Evolutionary conservation across 2,888 invertebrate genomes (phyloP).

Genomic region (Amphipoea oculea): DNA sequence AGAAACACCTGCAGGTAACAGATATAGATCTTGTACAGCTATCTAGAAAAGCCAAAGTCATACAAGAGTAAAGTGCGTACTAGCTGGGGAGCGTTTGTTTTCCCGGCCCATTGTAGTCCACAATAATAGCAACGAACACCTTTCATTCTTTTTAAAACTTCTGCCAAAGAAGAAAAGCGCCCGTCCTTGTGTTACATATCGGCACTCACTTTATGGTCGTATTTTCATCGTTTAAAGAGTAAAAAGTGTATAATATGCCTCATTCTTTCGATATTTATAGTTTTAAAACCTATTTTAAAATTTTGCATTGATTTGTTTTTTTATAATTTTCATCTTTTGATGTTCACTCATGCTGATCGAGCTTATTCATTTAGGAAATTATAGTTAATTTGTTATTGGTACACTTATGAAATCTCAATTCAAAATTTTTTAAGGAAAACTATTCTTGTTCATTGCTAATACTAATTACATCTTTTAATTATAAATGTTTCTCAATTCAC

Average conservation of each 20-base stretch:
- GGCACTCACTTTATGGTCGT: constrained; percentile 26
- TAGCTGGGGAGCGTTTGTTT: constrained; percentile 53
- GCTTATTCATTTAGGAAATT: background rate
- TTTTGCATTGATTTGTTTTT: background rate
- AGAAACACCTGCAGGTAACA: constrained; percentile 2
- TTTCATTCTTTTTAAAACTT: constrained; percentile 64
- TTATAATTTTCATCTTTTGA: background rate
- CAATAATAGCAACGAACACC: constrained; percentile 61
- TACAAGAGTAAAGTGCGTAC: constrained; percentile 51
- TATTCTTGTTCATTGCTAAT: background rate
- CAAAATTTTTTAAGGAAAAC: background rate
- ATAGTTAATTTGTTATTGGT: background rate
- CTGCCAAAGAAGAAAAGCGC: constrained; percentile 46
- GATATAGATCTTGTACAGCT: constrained; percentile 18
- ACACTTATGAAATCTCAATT: background rate
- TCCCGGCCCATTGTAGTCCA: constrained; percentile 51
- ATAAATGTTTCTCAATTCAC: background rate
- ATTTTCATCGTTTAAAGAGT: background rate
- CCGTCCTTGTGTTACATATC: constrained; percentile 45
- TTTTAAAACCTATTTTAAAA: constrained; percentile 1
- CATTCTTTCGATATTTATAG: background rate
- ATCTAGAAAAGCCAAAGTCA: constrained; percentile 25
- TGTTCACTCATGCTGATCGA: too few relatives aligned
- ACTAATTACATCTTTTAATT: constrained; percentile 9
- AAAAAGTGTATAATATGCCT: constrained; percentile 1